A percentile compares a stretch with the other conserved stretches of the same genome.
Conservation (phyloP, 2,113 vertebrate genomes). For the Panthera leo region DNA sequence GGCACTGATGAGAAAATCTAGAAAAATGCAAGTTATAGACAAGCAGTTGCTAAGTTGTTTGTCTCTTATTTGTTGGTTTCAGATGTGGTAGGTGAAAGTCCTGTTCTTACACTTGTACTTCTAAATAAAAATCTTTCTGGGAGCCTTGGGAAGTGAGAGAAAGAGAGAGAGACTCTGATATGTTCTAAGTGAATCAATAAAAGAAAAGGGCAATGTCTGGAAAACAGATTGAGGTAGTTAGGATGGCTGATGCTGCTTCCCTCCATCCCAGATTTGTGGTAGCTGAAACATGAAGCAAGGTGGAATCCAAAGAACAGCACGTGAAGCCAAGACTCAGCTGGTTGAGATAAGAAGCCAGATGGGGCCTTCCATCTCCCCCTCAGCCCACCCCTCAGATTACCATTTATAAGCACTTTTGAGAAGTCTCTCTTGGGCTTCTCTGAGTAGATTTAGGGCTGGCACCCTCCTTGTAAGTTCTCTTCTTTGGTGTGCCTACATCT, state of each 20-base stretch:
- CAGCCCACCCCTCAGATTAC: background rate
- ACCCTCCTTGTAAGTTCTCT: background rate
- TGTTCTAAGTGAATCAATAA: background rate
- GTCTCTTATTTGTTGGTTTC: background rate
- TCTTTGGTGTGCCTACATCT: background rate
- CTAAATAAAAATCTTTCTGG: background rate
- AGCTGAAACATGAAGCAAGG: conserved; percentile 36
- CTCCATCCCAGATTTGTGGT: background rate
- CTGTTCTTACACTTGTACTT: background rate
- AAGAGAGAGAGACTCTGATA: background rate
- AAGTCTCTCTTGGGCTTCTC: background rate
- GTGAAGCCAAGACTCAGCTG: background rate
- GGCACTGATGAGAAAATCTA: conserved; percentile 33
- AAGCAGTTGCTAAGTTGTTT: background rate
- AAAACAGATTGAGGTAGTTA: background rate
- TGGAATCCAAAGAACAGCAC: background rate
- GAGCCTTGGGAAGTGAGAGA: background rate
- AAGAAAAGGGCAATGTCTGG: background rate
- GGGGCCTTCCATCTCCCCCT: background rate
- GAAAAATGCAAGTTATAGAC: background rate
- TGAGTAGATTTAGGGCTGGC: background rate
- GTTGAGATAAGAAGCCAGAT: background rate
- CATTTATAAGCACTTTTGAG: background rate
- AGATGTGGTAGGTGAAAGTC: background rate
- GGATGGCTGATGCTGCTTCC: background rate